Conservation (phyloP, 2,888 invertebrate genomes). For the Nasonovia ribisnigri region DNA sequence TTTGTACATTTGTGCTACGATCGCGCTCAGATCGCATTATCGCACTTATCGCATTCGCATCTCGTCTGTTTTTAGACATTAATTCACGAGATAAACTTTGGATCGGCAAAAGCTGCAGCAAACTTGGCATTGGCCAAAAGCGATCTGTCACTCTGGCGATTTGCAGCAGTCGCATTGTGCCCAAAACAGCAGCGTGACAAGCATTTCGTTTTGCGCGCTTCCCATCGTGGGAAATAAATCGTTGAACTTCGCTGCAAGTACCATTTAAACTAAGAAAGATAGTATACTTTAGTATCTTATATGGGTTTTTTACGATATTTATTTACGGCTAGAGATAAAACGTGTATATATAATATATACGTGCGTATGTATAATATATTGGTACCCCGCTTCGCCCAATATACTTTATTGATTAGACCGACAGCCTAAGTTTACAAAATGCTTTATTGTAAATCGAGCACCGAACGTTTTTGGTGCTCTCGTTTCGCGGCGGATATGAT, state of each 20-base stretch:
- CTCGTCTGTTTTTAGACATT: conserved; percentile 49
- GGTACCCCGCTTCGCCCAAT: background rate
- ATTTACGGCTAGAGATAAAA: conserved; percentile 45
- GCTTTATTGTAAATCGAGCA: background rate
- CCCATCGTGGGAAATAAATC: conserved; percentile 41
- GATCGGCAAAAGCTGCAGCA: conserved; percentile 27
- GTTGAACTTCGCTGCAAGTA: conserved; percentile 22
- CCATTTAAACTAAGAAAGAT: conserved; percentile 34
- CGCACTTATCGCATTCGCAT: conserved; percentile 16
- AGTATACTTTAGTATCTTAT: conserved; percentile 16
- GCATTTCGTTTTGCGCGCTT: conserved; percentile 22
- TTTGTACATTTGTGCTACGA: conserved; percentile 15
- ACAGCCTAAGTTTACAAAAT: background rate
- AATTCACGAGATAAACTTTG: conserved; percentile 48
- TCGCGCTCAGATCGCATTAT: background rate
- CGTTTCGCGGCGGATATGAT: background rate
- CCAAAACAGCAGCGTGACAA: conserved; percentile 11
- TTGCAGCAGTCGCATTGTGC: conserved; percentile 19
- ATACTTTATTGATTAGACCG: conserved; percentile 1
- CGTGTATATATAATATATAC: background rate
- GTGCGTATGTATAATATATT: background rate
- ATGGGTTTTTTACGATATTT: conserved; percentile 21
- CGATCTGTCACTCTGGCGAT: conserved; percentile 58
- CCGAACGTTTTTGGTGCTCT: background rate
- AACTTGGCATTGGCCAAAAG: conserved; percentile 47